Conservation (phyloP, 2,888 invertebrate genomes). For the Patella pellucida region DNA sequence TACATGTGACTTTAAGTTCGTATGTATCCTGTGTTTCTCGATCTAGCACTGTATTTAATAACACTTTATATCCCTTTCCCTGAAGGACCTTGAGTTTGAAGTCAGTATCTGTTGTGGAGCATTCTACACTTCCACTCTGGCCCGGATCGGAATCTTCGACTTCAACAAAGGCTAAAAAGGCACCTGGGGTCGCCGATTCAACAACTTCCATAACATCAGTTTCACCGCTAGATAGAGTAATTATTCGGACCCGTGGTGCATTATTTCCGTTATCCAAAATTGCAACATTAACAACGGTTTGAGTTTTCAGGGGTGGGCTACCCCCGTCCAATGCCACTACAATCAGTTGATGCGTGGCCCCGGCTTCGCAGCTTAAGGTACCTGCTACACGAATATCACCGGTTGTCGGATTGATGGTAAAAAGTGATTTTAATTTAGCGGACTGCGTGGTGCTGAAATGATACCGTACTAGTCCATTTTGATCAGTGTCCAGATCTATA, state of each 20-base stretch:
- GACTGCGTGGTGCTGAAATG: conserved; percentile 36
- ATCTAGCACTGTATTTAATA: conserved; percentile 40
- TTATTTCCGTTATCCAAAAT: conserved; percentile 92
- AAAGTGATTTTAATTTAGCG: conserved; percentile 26
- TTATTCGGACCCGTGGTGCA: conserved; percentile 78
- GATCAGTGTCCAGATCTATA: conserved; percentile 49
- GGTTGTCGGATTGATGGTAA: conserved; percentile 31
- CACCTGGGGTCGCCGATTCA: conserved; percentile 48
- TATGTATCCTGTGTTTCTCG: conserved; percentile 42
- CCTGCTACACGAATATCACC: conserved; percentile 29
- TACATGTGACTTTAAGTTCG: conserved; percentile 39
- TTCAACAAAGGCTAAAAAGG: conserved; percentile 55
- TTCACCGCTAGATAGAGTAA: conserved; percentile 32
- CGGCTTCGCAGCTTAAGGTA: conserved; percentile 17
- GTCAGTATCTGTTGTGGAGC: conserved; percentile 33
- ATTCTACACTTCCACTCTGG: conserved; percentile 47
- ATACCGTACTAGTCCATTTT: conserved; percentile 50
- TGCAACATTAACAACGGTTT: conserved; percentile 37
- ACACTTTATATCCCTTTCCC: conserved; percentile 39
- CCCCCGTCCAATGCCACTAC: conserved; percentile 42
- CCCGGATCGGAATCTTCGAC: conserved; percentile 57
- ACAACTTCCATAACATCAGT: conserved; percentile 33
- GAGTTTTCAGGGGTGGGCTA: conserved; percentile 33
- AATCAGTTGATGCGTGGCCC: conserved; percentile 28
- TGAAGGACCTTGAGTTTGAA: conserved; percentile 35